Conservation (phyloP, 1,140 invertebrate species). For the Ostrea denselamellosa region DNA sequence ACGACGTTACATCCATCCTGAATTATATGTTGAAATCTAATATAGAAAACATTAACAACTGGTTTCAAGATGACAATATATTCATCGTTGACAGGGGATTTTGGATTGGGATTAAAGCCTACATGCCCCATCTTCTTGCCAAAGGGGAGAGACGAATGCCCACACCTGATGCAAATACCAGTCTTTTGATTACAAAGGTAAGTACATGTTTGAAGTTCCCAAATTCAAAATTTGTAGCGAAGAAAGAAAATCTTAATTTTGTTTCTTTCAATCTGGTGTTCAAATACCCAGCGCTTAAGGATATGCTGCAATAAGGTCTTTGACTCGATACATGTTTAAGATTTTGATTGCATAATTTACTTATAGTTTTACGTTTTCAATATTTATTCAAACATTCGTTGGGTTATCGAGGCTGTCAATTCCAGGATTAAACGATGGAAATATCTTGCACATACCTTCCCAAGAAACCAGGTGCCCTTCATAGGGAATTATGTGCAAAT, state of each 20-base stretch:
- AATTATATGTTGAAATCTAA: slow-evolving; percentile 21
- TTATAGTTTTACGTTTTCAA: background rate
- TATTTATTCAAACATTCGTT: background rate
- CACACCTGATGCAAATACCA: slow-evolving; percentile 39
- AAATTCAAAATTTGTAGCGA: background rate
- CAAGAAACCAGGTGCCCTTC: background rate
- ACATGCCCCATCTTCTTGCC: slow-evolving; percentile 35
- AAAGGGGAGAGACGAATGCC: slow-evolving; percentile 41
- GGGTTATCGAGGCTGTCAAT: background rate
- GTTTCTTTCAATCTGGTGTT: background rate
- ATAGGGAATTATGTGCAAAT: no score
- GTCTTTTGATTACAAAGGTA: slow-evolving; percentile 43
- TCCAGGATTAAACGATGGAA: background rate
- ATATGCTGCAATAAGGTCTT: background rate
- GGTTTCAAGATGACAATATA: no score
- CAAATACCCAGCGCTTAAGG: background rate
- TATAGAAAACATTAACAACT: slow-evolving; percentile 33
- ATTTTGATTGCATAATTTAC: background rate
- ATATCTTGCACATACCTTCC: background rate
- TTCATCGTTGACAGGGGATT: slow-evolving; percentile 41
- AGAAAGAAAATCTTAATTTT: background rate
- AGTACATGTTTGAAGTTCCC: background rate
- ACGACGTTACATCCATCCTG: slow-evolving; percentile 43
- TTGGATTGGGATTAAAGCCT: slow-evolving; percentile 35
- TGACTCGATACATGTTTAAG: background rate